Evolutionary conservation across 1,140 invertebrate species (phyloP).

Genomic region (Pygmarrhopalites habei): DNA sequence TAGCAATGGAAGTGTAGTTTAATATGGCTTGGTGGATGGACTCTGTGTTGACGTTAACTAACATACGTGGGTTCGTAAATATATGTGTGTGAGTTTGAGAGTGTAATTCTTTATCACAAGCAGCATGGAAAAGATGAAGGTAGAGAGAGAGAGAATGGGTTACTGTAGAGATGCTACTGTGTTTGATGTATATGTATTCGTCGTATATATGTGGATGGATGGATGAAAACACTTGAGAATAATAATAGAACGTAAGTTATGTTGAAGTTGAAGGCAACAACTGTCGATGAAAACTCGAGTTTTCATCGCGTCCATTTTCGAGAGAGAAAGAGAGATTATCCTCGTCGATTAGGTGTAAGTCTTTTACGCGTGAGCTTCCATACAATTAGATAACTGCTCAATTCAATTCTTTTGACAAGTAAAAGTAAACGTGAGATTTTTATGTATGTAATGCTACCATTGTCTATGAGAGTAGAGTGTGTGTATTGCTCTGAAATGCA

Average conservation of each 20-base stretch:
- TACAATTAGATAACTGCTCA: conserved; percentile 25
- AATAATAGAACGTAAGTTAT: conserved; percentile 4
- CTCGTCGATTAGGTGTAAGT: conserved; percentile 27
- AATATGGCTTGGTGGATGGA: no score
- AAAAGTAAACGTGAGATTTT: no score
- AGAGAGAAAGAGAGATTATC: conserved; percentile 23
- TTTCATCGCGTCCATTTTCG: conserved; percentile 22
- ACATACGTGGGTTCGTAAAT: neutral
- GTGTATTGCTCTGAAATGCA: no score
- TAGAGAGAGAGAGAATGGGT: neutral
- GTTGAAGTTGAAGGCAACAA: conserved; percentile 18
- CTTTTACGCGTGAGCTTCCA: conserved; percentile 26
- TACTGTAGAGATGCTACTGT: neutral
- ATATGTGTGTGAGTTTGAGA: neutral
- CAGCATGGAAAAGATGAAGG: neutral
- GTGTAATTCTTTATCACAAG: neutral
- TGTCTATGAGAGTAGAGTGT: no score
- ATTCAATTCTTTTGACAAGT: neutral
- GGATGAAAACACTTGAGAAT: neutral
- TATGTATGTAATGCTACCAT: no score
- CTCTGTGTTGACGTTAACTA: no score
- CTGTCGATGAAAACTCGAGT: no score
- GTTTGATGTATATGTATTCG: neutral
- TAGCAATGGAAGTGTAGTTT: no score
- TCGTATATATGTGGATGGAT: neutral